These are phyloP conservation scores for Dicranocentrus wangi DNA, from an alignment of 2,888 invertebrate species.

Conservation along the genomic window DNA sequence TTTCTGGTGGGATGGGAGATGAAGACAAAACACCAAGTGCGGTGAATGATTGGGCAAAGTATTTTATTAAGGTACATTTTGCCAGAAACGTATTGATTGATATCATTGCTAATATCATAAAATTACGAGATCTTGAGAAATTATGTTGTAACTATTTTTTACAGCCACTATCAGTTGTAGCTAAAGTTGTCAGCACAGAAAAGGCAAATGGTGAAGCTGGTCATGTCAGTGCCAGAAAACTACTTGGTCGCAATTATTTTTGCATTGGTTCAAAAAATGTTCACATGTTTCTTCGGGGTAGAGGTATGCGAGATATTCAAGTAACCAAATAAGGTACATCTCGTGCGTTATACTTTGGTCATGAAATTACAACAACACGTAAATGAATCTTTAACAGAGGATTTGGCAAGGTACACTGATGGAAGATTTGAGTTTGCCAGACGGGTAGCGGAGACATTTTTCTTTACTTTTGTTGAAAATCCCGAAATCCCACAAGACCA, in stretches of 20 bases:
- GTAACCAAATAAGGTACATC: background rate
- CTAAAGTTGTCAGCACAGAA: constrained; percentile 70
- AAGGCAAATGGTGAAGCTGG: constrained; percentile 76
- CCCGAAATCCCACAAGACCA: constrained; percentile 71
- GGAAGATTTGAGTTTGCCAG: constrained; percentile 74
- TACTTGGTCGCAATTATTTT: constrained; percentile 74
- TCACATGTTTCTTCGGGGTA: constrained; percentile 75
- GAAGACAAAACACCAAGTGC: constrained; percentile 75
- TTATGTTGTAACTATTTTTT: background rate
- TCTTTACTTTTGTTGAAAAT: constrained; percentile 61
- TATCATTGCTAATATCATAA: too few relatives aligned
- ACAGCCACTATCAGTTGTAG: constrained; percentile 52
- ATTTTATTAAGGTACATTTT: constrained; percentile 74
- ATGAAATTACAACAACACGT: background rate
- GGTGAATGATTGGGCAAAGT: constrained; percentile 75
- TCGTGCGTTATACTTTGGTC: background rate
- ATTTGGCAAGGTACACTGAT: constrained; percentile 71
- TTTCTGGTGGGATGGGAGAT: constrained; percentile 76
- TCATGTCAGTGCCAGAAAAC: constrained; percentile 75
- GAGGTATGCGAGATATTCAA: constrained; percentile 60
- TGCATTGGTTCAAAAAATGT: constrained; percentile 76
- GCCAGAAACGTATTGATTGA: background rate
- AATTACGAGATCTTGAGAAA: too few relatives aligned
- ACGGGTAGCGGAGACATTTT: constrained; percentile 74
- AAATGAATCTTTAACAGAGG: constrained; percentile 50